Evolutionary conservation across 1,140 invertebrate species (phyloP).

Genomic region (Caenorhabditis inopinata): DNA sequence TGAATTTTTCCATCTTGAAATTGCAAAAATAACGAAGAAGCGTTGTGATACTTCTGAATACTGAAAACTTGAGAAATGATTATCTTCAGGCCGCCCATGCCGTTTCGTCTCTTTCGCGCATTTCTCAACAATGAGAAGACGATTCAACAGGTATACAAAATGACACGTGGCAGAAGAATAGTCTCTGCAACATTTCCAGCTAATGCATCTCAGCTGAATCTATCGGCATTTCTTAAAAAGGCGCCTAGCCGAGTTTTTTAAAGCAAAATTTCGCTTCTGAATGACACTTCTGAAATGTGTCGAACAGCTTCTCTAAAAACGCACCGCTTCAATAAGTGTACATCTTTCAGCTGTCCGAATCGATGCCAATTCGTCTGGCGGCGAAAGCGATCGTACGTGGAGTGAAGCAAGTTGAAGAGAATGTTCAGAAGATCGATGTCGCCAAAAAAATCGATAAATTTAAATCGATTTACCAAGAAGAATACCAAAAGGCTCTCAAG

Average conservation of each 20-base stretch:
- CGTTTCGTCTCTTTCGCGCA: slow-evolving; percentile 9
- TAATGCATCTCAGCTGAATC: too few species aligned
- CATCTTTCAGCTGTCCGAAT: slow-evolving; percentile 43
- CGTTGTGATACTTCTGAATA: background rate
- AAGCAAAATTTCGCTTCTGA: background rate
- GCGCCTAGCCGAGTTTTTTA: too few species aligned
- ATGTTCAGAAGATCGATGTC: background rate
- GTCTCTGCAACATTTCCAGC: too few species aligned
- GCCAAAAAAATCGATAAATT: background rate
- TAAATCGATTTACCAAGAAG: slow-evolving; percentile 31
- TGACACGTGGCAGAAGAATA: too few species aligned
- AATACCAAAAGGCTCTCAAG: slow-evolving; percentile 43
- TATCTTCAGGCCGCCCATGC: slow-evolving; percentile 31
- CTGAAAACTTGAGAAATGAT: background rate
- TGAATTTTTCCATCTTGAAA: too few species aligned
- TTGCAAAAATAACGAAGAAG: background rate
- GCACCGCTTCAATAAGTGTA: background rate
- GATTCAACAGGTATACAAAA: slow-evolving; percentile 40
- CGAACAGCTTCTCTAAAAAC: background rate
- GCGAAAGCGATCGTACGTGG: slow-evolving; percentile 37
- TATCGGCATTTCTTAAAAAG: too few species aligned
- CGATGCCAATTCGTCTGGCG: slow-evolving; percentile 17
- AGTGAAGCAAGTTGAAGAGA: slow-evolving; percentile 3
- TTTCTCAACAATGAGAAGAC: slow-evolving; percentile 39
- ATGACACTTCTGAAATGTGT: background rate